Evolutionary conservation across 2,888 invertebrate species (phyloP), one percentile per base, ranked within the genome.

Genomic region (Lasioglossum villosulum): DNA sequence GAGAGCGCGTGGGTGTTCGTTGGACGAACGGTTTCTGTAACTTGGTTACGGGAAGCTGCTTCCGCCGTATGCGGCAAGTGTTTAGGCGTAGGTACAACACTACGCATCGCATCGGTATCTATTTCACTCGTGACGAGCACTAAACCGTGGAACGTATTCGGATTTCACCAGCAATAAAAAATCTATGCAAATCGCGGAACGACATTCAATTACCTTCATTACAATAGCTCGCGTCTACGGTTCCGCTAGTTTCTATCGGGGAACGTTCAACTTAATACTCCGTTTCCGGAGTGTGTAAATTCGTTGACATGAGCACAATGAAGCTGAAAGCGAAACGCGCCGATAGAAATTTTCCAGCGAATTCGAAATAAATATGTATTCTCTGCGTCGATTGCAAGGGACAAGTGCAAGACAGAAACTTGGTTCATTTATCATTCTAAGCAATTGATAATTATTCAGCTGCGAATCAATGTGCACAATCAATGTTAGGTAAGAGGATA

Each of bases 11-110:
- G 84, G 86, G 83, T 82, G 90, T 86, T 56, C n/a, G 56, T 56
- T 10, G 56, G 83, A 82, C 77, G 83, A 87, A 82, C 82, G 82
- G 87, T 81, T 83, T 63, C 81, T 84, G 75, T 81, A 81, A 86
- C 70, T 76, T 78, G 83, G 75, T 74, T 56, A 59, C 80, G 37
- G 74, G 78, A 52, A 83, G 73, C 56, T 30, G 82, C 73, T 88
- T 82, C 77, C 56, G 52, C 52, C 68, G 34, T 68, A 59, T 70
- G 73, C 59, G 75, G 63, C 87, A 82, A 82, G 88, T 88, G 88
- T 79, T 66, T 23, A 42, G 79, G 78, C 84, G 84, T 84, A 78
- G 86, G 74, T 68, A 82, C 68, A 48, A 52, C 48, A 5, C 48
- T 52, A 23, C 48, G 0, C 14, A 75, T 76, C 71, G 48, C 14